Conservation (phyloP, 1,140 invertebrate species). For the Brachionus paranguensis region DNA sequence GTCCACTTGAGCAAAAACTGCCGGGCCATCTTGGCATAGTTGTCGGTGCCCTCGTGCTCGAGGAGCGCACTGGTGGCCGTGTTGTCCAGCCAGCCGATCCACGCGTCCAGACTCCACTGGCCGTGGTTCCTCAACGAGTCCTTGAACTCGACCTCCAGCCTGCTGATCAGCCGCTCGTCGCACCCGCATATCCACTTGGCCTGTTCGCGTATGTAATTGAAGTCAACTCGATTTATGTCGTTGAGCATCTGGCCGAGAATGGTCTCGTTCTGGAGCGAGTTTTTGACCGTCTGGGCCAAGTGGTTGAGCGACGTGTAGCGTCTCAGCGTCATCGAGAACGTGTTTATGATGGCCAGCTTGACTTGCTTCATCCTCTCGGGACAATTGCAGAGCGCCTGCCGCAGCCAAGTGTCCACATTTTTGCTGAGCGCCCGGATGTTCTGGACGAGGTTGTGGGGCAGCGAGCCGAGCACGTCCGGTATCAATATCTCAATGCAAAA, state of each 20-base stretch:
- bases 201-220: conserved; percentile 79
- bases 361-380: conserved; percentile 74
- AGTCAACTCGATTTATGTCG: conserved; percentile 92
- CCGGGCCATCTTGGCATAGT: conserved; percentile 60
- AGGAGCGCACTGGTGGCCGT: conserved; percentile 74
- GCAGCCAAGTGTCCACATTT: conserved; percentile 78
- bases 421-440: conserved; percentile 86
- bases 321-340: conserved; percentile 85
- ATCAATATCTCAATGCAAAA: conserved; percentile 89
- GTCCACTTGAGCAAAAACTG: conserved; percentile 97
- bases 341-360: conserved; percentile 75
- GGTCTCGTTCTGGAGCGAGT: conserved; percentile 86
- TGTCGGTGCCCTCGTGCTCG: conserved; percentile 61
- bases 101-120: conserved; percentile 73
- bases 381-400: conserved; percentile 75
- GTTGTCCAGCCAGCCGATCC: conserved; percentile 90
- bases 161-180: conserved; percentile 74
- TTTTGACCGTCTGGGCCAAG: conserved; percentile 86
- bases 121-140: conserved; percentile 79
- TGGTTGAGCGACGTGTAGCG: conserved; percentile 98
- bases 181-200: conserved; percentile 96
- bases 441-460: conserved; percentile 75
- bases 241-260: conserved; percentile 95
- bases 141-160: conserved; percentile 87
- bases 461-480: conserved; percentile 87